Percentiles rank a stretch among this genome's conserved stretches.
These are phyloP conservation scores for Acrossocheilus fasciatus DNA, from an alignment of 2,797 vertebrate species.

Conservation along the genomic window DNA sequence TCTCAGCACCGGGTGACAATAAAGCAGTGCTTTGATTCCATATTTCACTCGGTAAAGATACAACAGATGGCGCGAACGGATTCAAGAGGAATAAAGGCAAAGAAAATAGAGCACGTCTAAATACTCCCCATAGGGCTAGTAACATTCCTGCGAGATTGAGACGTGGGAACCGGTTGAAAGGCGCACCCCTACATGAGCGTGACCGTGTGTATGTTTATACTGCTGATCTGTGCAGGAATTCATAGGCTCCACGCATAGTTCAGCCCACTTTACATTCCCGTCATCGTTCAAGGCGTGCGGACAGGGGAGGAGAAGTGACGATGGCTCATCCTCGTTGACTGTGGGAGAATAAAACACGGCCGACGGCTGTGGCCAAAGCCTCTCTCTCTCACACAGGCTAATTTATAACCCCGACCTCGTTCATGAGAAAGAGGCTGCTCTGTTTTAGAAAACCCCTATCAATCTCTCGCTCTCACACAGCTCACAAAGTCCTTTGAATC, in stretches of 20 bases:
- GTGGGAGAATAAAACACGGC: constrained; percentile 21
- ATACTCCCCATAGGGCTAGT: constrained; percentile 65
- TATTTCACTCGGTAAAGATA: background rate
- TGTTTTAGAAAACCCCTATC: constrained; percentile 40
- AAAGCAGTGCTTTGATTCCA: constrained; percentile 10
- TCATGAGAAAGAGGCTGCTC: constrained; percentile 37
- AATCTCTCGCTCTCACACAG: constrained; percentile 37
- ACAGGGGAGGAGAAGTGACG: constrained; percentile 30
- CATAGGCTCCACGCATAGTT: constrained; percentile 20
- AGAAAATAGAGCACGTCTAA: constrained; percentile 14
- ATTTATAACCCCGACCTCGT: constrained; percentile 38
- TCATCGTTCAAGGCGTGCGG: constrained; percentile 29
- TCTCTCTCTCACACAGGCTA: background rate
- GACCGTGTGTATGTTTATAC: constrained; percentile 41
- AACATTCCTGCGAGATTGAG: constrained; percentile 72
- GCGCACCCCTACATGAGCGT: constrained; percentile 52
- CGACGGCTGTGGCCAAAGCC: constrained; percentile 3
- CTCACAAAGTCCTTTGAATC: constrained; percentile 8
- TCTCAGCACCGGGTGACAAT: background rate
- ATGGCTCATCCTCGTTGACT: constrained; percentile 16
- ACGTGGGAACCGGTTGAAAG: constrained; percentile 69
- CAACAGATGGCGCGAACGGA: background rate
- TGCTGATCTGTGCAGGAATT: constrained; percentile 44
- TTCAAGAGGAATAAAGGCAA: background rate
- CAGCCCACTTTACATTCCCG: constrained; percentile 29